Base-by-base conservation (phyloP, 2,888 invertebrate species). In the Lasioglossum villosulum region DNA sequence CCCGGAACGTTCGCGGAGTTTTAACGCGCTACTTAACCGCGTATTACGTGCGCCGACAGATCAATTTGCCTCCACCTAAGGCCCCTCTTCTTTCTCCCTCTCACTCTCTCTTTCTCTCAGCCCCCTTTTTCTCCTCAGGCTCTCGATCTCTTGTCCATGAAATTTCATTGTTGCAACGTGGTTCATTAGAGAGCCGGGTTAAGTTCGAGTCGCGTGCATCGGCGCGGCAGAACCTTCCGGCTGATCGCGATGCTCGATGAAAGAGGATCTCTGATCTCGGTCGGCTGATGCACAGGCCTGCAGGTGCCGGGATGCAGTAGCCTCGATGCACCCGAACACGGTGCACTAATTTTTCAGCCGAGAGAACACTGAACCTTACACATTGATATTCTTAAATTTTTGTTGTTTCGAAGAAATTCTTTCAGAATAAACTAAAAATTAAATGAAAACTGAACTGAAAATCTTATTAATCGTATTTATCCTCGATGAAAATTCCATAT, bases 21-120 rank as follows among this genome's bases (percentile, higher is more conserved):
- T 91, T 91, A 91, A 90, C 88, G 88, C 83, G 91, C 88, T 90
- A 90, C 88, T 90, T 90, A 90, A 80, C 87, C 78, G 88, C 83
- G 86, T 82, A 85, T 90, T 90, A 90, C 89, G 89, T 83, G 89
- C 88, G 84, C 83, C 87, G 87, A 88, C 87, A 89, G 81, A 90
- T 90, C 90, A 89, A 90, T 90, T 87, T 86, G 83, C 84, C 86
- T 88, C 66, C 75, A 75, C 74, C 78, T 68, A 68, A 34, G 71
- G 80, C 78, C 73, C 80, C 80, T 84, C 80, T 10, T 10, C 30
- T 39, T 56, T 23, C 45, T 42, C 52, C 34, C 70, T 73, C 48
- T 72, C 68, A 68, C 70, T 73, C 74, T 48, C 75, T 16, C 83
- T 59, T 77, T 76, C 82, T 16, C 30, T 5, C 30, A n/a, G 16